phyloP scores from a whole-genome alignment of 1,140 invertebrate species.

The Periplaneta americana region DNA sequence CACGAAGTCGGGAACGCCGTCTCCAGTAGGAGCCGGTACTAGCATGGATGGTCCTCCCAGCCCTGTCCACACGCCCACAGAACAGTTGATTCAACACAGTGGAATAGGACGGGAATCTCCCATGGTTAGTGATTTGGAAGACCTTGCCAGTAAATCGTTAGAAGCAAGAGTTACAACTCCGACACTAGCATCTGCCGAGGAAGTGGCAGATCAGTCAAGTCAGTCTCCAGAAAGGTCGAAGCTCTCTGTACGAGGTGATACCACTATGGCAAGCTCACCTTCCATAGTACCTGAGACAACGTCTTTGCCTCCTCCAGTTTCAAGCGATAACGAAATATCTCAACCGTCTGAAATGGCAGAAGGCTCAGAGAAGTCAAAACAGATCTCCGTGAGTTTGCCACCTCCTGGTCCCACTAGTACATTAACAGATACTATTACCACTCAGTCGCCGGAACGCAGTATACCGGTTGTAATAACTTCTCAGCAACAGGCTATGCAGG shows the following conservation, averaged over 20 bases:
- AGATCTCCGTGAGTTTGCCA: not conserved
- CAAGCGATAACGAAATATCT: not conserved
- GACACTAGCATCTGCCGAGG: not conserved
- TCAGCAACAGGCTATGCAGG: not conserved
- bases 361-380: not conserved
- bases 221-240: slow-evolving; percentile 1
- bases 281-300: not conserved
- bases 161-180: not conserved
- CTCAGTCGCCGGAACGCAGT: not conserved
- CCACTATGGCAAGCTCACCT: slow-evolving; percentile 2
- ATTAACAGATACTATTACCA: not conserved
- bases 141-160: not conserved
- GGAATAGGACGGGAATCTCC: not conserved
- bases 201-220: not conserved
- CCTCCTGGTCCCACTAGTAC: not conserved
- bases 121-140: not conserved
- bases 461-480: slow-evolving; percentile 2
- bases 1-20: slow-evolving; percentile 69
- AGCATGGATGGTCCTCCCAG: slow-evolving; percentile 24
- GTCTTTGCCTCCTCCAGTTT: not conserved
- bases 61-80: slow-evolving; percentile 28
- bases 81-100: not conserved
- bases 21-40: slow-evolving; percentile 36
- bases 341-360: not conserved
- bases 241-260: not conserved